phyloP scores from a whole-genome alignment of 2,113 vertebrate genomes.

The Bungarus multicinctus region DNA sequence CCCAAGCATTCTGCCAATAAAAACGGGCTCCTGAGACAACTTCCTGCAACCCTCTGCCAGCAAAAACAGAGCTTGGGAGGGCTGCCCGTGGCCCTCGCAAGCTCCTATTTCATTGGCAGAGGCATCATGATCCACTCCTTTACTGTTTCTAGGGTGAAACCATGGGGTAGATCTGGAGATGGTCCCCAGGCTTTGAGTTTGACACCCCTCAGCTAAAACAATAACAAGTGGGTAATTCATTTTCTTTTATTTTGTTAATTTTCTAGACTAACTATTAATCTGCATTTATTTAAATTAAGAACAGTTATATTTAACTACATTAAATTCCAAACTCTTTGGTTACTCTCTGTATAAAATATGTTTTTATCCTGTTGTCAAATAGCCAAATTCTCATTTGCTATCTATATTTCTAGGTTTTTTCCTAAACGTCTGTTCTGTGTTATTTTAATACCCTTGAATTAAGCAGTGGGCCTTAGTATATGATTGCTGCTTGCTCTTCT shows the following conservation, averaged over 20 bases:
- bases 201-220: neutral
- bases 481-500: neutral
- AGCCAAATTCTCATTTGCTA: neutral
- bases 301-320: conserved; percentile 33
- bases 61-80: too few relatives aligned
- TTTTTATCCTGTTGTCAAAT: neutral
- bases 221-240: neutral
- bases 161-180: too few relatives aligned
- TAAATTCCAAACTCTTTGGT: neutral
- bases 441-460: conserved; percentile 23
- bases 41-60: too few relatives aligned
- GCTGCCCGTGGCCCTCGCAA: too few relatives aligned
- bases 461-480: neutral
- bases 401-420: conserved; percentile 11
- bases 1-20: too few relatives aligned
- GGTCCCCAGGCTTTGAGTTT: too few relatives aligned
- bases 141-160: too few relatives aligned
- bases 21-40: too few relatives aligned
- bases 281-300: neutral
- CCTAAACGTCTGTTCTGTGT: neutral
- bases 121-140: too few relatives aligned
- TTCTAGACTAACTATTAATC: neutral
- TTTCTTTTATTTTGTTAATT: neutral
- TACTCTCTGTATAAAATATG: neutral
- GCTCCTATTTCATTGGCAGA: too few relatives aligned